Percentiles rank a stretch among this genome's conserved stretches.
These are phyloP conservation scores for Zonitis immaculata DNA, from an alignment of 2,888 invertebrate species.

Conservation along the genomic window DNA sequence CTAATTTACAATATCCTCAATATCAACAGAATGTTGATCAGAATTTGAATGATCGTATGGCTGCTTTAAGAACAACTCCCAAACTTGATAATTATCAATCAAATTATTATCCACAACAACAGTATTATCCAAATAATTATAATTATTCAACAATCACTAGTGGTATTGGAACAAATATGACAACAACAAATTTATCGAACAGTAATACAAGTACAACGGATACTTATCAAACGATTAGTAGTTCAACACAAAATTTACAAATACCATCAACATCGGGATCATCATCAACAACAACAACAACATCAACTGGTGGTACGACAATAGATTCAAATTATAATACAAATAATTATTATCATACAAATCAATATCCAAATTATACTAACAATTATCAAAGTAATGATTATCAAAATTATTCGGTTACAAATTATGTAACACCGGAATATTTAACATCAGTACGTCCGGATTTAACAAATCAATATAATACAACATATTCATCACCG, in stretches of 20 bases:
- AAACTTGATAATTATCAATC: constrained; percentile 2
- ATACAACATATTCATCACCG: constrained; percentile 33
- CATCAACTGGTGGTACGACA: background rate
- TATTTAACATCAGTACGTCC: constrained; percentile 33
- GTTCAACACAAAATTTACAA: constrained; percentile 16
- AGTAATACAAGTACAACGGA: constrained; percentile 30
- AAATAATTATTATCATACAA: constrained; percentile 1
- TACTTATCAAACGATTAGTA: constrained; percentile 31
- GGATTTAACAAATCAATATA: constrained; percentile 18
- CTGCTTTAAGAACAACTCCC: background rate
- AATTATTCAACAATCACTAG: background rate
- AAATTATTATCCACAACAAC: constrained; percentile 4
- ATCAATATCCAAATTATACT: background rate
- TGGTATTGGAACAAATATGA: background rate
- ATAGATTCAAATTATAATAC: background rate
- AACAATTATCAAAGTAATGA: background rate
- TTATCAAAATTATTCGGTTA: background rate
- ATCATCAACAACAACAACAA: no score
- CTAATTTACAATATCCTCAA: background rate
- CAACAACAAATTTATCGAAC: constrained; percentile 3
- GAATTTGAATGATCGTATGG: constrained; percentile 2
- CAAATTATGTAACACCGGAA: constrained; percentile 28
- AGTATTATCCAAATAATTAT: background rate
- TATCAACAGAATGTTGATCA: constrained; percentile 2
- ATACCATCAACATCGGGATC: constrained; percentile 10